Evolutionary conservation across 2,113 vertebrate genomes (phyloP), one percentile per base, ranked within the genome.

Genomic region (Grammomys dolichurus): DNA sequence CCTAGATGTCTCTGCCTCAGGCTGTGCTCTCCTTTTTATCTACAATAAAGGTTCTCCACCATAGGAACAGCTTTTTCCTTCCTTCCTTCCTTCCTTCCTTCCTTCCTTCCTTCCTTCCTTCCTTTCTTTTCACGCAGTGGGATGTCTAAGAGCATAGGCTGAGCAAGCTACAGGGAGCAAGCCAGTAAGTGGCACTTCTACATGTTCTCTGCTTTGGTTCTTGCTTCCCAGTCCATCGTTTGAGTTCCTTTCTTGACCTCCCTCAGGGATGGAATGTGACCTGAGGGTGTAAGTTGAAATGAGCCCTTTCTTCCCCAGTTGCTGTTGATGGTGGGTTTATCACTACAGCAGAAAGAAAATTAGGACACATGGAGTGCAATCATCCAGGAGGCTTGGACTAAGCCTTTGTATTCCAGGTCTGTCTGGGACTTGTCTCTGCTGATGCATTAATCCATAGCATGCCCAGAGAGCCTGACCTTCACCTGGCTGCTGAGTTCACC

Each of bases 381-480:
- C 17, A 1, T 43, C 26, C 75, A 33, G 40, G 17, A 10, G 19
- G 33, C n/a, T 63, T 63, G 56, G 81, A 28, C 3, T 1, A 69
- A 69, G 69, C 33, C 69, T 69, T 72, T 46, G 5, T 8, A 92
- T 2, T 13, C 26, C 24, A n/a, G 7, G 11, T n/a, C 60, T 72
- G 69, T 48, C 77, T 48, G 14, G 10, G 51, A n/a, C 19, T 89
- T 43, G 5, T 16, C 48, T 75, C 36, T 46, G 2, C 1, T 10
- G 2, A 75, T 63, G 72, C 36, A 76, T 69, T 20, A 56, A 43
- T 31, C 70, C 8, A 11, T 2, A 73, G 24, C 36, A 13, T 9
- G 63, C 51, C 70, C 10, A 77, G 85, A 95, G 76, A 80, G 36
- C 16, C 75, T 54, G 75, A 81, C 81, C 72, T 95, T 96, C 88